These are phyloP conservation scores for Rallus limicola DNA, from an alignment of 2,113 vertebrate species.

Conservation along the genomic window DNA sequence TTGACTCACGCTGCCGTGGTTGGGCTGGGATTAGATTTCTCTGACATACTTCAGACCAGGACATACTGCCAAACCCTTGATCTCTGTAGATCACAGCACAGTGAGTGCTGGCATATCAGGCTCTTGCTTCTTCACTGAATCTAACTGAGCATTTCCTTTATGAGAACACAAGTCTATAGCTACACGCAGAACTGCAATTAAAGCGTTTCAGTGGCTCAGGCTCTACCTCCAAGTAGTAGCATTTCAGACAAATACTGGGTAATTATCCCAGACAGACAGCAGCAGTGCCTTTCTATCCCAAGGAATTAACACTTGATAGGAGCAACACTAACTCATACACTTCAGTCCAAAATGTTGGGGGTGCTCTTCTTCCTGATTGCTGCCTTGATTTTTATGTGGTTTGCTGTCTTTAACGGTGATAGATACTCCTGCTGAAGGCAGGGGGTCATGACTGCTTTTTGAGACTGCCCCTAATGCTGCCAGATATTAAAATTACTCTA, in stretches of 20 bases:
- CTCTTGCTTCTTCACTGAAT: background rate
- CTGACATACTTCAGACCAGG: background rate
- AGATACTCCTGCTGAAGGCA: background rate
- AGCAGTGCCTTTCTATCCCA: background rate
- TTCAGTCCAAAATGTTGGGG: background rate
- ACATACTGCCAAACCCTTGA: background rate
- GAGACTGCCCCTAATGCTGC: background rate
- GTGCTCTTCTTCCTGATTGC: fast-evolving
- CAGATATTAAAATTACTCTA: background rate
- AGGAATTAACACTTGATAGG: background rate
- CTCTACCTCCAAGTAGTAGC: background rate
- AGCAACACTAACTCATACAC: background rate
- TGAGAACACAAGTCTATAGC: background rate
- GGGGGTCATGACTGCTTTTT: background rate
- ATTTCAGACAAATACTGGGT: background rate
- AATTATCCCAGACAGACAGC: background rate
- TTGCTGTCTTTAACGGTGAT: background rate
- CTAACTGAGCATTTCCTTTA: background rate
- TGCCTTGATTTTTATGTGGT: background rate
- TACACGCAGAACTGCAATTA: background rate
- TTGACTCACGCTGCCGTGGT: background rate
- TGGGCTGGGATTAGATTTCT: background rate
- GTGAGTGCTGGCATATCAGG: background rate
- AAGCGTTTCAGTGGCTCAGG: background rate
- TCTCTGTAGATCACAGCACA: background rate